phyloP scores from a whole-genome alignment of 2,797 vertebrate genomes.

The Hippocampus kuda region DNA sequence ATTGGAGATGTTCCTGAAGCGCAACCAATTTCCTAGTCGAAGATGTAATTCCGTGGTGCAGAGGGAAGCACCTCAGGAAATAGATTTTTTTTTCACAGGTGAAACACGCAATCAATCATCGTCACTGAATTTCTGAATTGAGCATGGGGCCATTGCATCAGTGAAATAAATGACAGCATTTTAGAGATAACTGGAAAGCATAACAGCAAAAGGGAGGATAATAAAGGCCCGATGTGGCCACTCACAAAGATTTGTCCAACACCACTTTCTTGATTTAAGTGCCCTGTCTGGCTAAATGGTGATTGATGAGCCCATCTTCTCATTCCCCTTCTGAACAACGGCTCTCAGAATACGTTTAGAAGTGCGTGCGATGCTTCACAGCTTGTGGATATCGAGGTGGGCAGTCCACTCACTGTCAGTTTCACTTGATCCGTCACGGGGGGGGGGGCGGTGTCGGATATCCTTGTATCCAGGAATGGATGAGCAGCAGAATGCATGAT shows the following conservation, averaged over 20 bases:
- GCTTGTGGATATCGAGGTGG: constrained; percentile 34
- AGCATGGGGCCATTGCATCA: neutral
- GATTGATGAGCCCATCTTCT: constrained; percentile 55
- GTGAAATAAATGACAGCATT: constrained; percentile 1
- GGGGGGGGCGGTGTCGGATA: constrained; percentile 31
- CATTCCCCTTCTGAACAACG: constrained; percentile 35
- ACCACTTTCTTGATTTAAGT: constrained; percentile 30
- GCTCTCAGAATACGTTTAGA: constrained; percentile 41
- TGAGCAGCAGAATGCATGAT: constrained; percentile 28
- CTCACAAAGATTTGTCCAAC: constrained; percentile 19
- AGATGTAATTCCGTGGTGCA: neutral
- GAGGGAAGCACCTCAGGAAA: neutral
- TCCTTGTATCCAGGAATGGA: constrained; percentile 33
- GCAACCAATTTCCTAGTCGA: neutral
- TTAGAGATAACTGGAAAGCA: constrained; percentile 13
- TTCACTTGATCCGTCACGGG: constrained; percentile 52
- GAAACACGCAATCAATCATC: neutral
- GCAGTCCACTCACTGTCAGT: constrained; percentile 50
- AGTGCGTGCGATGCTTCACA: constrained; percentile 33
- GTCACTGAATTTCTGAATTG: neutral
- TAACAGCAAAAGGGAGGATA: constrained; percentile 9
- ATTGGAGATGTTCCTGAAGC: neutral
- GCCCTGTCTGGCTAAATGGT: constrained; percentile 38
- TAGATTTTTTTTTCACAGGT: neutral
- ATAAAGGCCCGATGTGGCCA: constrained; percentile 18